Conservation (phyloP, 2,888 invertebrate species). For the Notocelia uddmanniana region DNA sequence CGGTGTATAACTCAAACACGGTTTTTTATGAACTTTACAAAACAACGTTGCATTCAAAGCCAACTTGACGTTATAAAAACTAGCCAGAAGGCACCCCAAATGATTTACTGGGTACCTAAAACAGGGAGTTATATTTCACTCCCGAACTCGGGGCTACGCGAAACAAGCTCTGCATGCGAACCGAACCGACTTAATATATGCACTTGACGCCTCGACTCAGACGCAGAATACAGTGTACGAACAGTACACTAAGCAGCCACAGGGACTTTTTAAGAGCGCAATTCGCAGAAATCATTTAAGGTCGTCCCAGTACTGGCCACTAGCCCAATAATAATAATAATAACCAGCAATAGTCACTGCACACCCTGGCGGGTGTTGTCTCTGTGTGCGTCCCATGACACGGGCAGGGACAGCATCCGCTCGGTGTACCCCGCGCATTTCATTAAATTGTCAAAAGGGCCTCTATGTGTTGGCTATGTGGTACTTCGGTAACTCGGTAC, state of each 20-base stretch:
- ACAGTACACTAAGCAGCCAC: slow-evolving; percentile 22
- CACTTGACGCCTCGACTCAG: slow-evolving; percentile 55
- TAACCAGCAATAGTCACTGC: no score
- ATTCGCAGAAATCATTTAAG: no score
- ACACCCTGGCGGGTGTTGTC: no score
- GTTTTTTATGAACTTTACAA: background rate
- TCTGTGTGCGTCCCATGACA: no score
- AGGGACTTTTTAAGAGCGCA: no score
- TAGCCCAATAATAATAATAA: no score
- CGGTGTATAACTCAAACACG: background rate
- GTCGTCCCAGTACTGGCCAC: no score
- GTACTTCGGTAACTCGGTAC: no score
- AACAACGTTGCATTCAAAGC: background rate
- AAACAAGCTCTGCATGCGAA: slow-evolving; percentile 57
- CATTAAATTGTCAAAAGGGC: no score
- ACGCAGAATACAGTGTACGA: background rate
- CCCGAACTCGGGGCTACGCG: slow-evolving; percentile 46
- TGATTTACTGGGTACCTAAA: slow-evolving; percentile 9
- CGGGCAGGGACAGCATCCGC: no score
- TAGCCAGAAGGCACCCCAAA: background rate
- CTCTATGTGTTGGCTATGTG: no score
- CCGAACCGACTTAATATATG: slow-evolving; percentile 62
- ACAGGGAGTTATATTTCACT: slow-evolving; percentile 24
- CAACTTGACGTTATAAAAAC: slow-evolving; percentile 1
- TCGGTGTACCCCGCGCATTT: no score